Percentiles rank a stretch among this genome's conserved stretches.
These are phyloP conservation scores for Neolamprologus longior DNA, from an alignment of 2,113 vertebrate genomes.

Conservation along the genomic window DNA sequence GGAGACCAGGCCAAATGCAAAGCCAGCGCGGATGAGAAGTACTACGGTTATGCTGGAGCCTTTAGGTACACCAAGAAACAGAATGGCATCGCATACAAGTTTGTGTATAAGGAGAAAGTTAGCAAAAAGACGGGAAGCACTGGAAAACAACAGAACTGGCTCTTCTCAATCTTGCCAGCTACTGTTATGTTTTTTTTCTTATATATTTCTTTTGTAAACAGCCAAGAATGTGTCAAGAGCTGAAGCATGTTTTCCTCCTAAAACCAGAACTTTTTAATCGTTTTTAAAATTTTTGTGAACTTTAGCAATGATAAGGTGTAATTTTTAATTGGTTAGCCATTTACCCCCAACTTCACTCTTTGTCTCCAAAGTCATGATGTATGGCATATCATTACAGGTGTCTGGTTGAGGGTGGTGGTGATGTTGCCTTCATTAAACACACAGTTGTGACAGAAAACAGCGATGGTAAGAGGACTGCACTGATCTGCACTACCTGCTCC, in stretches of 20 bases:
- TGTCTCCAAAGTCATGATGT: neutral
- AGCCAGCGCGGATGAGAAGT: constrained; percentile 70
- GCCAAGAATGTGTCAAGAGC: neutral
- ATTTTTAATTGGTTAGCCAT: neutral
- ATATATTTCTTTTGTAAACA: neutral
- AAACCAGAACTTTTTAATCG: neutral
- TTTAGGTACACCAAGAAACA: constrained; percentile 67
- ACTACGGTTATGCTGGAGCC: constrained; percentile 80
- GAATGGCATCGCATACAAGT: neutral
- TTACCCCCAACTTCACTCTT: neutral
- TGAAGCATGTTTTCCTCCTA: neutral
- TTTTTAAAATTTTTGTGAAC: neutral
- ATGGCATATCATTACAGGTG: constrained; percentile 70
- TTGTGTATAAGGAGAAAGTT: neutral
- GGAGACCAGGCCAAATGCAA: constrained; percentile 63
- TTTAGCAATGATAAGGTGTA: neutral
- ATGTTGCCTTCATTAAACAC: constrained; percentile 89
- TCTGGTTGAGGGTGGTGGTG: constrained; percentile 74
- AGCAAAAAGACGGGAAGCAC: neutral
- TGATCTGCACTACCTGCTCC: neutral
- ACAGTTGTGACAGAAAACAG: constrained; percentile 75
- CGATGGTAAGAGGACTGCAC: constrained; percentile 56
- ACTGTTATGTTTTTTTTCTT: neutral
- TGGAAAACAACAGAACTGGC: neutral
- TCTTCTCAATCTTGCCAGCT: neutral